Base-by-base conservation (phyloP, 2,113 vertebrate genomes). In the Centrocercus urophasianus region DNA sequence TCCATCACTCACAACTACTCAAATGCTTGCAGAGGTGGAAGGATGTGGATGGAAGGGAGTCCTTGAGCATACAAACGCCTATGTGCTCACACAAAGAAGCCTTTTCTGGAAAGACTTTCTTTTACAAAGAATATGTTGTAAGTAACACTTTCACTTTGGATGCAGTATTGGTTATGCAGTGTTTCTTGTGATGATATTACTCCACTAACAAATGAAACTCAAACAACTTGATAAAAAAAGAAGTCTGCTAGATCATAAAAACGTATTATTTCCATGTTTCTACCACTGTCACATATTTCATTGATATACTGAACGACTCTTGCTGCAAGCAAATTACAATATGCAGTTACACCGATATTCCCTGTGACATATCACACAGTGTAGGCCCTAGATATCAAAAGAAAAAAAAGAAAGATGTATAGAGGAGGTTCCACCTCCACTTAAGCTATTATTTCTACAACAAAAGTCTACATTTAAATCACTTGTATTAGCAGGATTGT, bases 401-500 rank as follows among this genome's bases (percentile, higher is more conserved):
- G 27, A 88, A 91, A 65, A 88, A 83, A 86, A 81, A 34, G 34
- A 32, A 92, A 94, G 82, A 89, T 70, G 34, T 67, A 95, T 90
- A 96, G 76, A 95, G 90, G 34, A 93, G 88, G 89, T 93, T 89
- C 93, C 95, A 93, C 92, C 89, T 95, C 92, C 95, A 96, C 95
- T 96, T 83, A 95, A 94, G 90, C 91, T 93, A 97, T 96, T 94
- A 94, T 94, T 94, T 92, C 93, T 92, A 82, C 89, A 93, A 92
- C 95, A 94, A 95, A 96, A 96, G 96, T 94, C 96, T 95, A 8
- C 0, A 25, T 76, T 96, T 93, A 96, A 92, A 88, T 93, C 70
- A 57, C 67, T 92, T 61, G 81, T 96, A 91, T 96, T 92, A 95
- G 77, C 73, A 91, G 83, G 77, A 87, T 96, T 95, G 86, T 91